Conservation (phyloP, 2,797 vertebrate genomes). For the Epinephelus malabaricus region DNA sequence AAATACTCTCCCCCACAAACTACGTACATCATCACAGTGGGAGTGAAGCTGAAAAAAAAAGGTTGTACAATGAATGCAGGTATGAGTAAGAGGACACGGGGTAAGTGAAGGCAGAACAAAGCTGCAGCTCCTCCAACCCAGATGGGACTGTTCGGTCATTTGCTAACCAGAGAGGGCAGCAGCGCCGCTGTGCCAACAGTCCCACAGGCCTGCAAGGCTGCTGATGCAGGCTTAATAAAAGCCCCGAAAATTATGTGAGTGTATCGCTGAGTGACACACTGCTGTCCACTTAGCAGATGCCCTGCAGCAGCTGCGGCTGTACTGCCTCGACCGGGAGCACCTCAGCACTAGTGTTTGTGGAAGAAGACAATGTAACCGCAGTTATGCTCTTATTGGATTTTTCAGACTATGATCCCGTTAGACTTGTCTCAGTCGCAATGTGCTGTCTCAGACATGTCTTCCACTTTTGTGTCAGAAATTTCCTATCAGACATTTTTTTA, state of each 20-base stretch:
- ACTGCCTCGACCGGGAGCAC: constrained; percentile 20
- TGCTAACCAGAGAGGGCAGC: constrained; percentile 72
- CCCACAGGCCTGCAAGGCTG: constrained; percentile 54
- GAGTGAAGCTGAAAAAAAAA: neutral
- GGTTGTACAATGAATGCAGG: neutral
- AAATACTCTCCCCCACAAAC: neutral
- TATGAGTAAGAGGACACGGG: neutral
- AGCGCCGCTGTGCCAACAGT: constrained; percentile 44
- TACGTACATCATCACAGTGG: neutral
- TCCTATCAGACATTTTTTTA: neutral
- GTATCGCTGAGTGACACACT: constrained; percentile 28
- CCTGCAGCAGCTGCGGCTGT: constrained; percentile 26
- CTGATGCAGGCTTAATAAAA: constrained; percentile 58
- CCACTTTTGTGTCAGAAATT: neutral
- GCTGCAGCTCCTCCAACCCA: constrained; percentile 32
- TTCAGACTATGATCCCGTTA: neutral
- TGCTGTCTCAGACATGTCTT: neutral
- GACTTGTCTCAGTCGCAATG: neutral
- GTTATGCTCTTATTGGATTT: too few relatives aligned
- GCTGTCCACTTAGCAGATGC: constrained; percentile 56
- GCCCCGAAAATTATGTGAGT: neutral
- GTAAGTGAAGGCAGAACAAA: constrained; percentile 26
- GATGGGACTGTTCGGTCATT: constrained; percentile 61
- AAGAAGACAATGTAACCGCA: neutral
- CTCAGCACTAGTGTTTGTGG: neutral